Evolutionary conservation across 2,113 vertebrate species (phyloP).

Genomic region (Halichoerus grypus): DNA sequence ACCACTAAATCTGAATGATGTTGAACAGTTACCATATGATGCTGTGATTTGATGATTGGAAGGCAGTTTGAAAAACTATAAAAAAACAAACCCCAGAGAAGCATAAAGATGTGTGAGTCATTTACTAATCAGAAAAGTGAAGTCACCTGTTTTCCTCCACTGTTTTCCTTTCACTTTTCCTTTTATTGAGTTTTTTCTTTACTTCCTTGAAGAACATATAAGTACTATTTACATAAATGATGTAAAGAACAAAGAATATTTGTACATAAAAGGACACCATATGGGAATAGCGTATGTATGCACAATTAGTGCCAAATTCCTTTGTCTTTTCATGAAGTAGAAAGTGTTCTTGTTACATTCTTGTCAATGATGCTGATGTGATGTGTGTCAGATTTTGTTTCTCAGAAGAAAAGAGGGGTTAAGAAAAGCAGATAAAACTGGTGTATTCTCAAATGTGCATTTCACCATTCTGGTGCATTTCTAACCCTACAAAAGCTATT

Average conservation of each 20-base stretch:
- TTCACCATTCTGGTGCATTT: neutral
- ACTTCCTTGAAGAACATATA: neutral
- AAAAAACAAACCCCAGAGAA: neutral
- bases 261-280: neutral
- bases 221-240: neutral
- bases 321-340: constrained; percentile 43
- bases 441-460: neutral
- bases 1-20: neutral
- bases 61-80: neutral
- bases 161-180: constrained; percentile 34
- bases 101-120: neutral
- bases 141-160: neutral
- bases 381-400: constrained; percentile 44
- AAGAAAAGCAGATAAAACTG: neutral
- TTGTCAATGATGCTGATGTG: neutral
- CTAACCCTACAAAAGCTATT: neutral
- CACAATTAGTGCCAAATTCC: constrained; percentile 12
- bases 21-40: neutral
- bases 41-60: constrained; percentile 36
- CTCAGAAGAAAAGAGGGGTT: neutral
- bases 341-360: constrained; percentile 43
- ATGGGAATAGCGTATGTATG: neutral
- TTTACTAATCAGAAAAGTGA: constrained; percentile 41
- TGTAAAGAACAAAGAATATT: constrained; percentile 44
- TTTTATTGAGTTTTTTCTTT: neutral